Evolutionary conservation across 2,888 invertebrate genomes (phyloP).

Genomic region (Agrotis puta): DNA sequence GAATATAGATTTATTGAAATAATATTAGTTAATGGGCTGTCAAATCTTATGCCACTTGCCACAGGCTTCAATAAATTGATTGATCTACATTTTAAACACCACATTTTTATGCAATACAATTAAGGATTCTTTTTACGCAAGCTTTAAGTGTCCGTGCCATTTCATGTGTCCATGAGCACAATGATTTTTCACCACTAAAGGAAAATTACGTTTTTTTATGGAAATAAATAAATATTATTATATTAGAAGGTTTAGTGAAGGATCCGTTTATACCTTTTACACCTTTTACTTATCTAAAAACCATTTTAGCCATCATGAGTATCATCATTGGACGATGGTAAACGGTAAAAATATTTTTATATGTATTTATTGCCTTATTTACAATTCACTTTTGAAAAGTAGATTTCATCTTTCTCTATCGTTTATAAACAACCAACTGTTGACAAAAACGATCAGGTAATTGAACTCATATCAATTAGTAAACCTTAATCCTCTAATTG

Average conservation of each 20-base stretch:
- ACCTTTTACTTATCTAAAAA: too few species aligned
- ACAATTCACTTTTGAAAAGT: not conserved
- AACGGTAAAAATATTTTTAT: too few species aligned
- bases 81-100: not conserved
- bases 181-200: too few species aligned
- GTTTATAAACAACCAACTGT: not conserved
- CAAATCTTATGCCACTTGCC: not conserved
- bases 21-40: not conserved
- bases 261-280: too few species aligned
- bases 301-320: too few species aligned
- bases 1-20: not conserved
- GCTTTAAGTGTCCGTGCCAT: too few species aligned
- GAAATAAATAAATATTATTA: too few species aligned
- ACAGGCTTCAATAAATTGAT: not conserved
- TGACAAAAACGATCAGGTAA: not conserved
- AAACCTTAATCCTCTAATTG: constrained; percentile 27
- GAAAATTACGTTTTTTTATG: too few species aligned
- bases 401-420: not conserved
- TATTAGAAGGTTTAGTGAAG: too few species aligned
- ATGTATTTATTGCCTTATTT: too few species aligned
- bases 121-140: not conserved
- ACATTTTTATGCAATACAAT: not conserved
- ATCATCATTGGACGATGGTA: too few species aligned
- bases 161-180: too few species aligned
- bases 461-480: constrained; percentile 20